Conservation (phyloP, 1,140 invertebrate genomes). For the Trissolcus basalis region DNA sequence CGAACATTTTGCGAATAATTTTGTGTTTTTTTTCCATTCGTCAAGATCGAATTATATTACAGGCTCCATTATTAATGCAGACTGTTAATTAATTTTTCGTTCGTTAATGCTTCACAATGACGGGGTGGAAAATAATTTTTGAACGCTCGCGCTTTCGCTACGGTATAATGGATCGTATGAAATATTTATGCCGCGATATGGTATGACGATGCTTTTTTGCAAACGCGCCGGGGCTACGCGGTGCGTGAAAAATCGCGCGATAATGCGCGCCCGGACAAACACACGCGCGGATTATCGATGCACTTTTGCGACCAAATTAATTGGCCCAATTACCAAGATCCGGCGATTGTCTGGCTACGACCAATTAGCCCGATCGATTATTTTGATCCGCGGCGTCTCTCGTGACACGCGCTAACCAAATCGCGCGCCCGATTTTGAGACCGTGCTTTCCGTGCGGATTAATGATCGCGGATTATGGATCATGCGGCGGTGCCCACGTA, state of each 20-base stretch:
- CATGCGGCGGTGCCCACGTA: neutral
- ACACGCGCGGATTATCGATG: conserved; percentile 66
- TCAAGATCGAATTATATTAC: conserved; percentile 26
- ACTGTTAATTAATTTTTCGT: conserved; percentile 39
- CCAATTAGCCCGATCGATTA: conserved; percentile 73
- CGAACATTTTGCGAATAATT: neutral
- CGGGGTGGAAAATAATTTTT: conserved; percentile 20
- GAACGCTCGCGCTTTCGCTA: conserved; percentile 30
- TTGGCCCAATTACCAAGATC: conserved; percentile 74
- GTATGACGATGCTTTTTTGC: conserved; percentile 24
- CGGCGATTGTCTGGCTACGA: conserved; percentile 71
- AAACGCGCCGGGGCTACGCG: conserved; percentile 16
- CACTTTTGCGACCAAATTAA: conserved; percentile 73
- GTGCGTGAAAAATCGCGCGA: conserved; percentile 29
- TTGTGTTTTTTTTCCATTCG: neutral
- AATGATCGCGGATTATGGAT: conserved; percentile 44
- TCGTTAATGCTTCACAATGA: conserved; percentile 26
- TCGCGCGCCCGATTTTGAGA: conserved; percentile 13
- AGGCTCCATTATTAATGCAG: conserved; percentile 24
- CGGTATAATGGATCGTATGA: conserved; percentile 37
- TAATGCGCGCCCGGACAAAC: conserved; percentile 59
- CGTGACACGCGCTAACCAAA: conserved; percentile 17
- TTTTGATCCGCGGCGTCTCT: conserved; percentile 54
- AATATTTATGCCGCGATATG: conserved; percentile 37
- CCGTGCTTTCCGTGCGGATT: conserved; percentile 4